Evolutionary conservation across 2,113 vertebrate species (phyloP).

Genomic region (Choloepus hoffmanni): DNA sequence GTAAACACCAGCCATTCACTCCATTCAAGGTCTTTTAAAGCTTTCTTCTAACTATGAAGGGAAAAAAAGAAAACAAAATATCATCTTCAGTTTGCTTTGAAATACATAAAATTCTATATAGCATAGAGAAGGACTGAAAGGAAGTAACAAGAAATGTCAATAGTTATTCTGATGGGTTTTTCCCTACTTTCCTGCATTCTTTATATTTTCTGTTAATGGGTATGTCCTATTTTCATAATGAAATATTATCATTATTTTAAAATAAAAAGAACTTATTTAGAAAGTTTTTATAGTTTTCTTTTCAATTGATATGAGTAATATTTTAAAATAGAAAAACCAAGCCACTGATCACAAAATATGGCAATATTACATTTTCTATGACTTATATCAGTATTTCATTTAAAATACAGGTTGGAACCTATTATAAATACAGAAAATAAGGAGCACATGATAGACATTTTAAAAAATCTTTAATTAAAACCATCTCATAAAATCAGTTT

Average conservation of each 20-base stretch:
- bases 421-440: not conserved
- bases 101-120: not conserved
- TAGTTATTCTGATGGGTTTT: not conserved
- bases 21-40: not conserved
- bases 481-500: not conserved
- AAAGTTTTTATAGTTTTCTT: not conserved
- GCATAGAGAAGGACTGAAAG: not conserved
- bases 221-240: not conserved
- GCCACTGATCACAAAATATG: not conserved
- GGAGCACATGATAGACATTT: not conserved
- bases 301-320: not conserved
- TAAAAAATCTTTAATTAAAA: slow-evolving; percentile 12
- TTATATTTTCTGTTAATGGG: not conserved
- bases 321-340: slow-evolving; percentile 37
- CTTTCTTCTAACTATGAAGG: not conserved
- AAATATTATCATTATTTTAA: not conserved
- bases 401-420: slow-evolving; percentile 23
- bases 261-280: not conserved
- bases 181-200: not conserved
- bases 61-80: not conserved
- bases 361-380: not conserved
- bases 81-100: slow-evolving; percentile 13
- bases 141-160: not conserved
- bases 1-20: not conserved
- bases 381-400: not conserved